These are phyloP conservation scores for Drosophila nr. medialis DNA, from an alignment of 2,888 invertebrate species.

Conservation along the genomic window DNA sequence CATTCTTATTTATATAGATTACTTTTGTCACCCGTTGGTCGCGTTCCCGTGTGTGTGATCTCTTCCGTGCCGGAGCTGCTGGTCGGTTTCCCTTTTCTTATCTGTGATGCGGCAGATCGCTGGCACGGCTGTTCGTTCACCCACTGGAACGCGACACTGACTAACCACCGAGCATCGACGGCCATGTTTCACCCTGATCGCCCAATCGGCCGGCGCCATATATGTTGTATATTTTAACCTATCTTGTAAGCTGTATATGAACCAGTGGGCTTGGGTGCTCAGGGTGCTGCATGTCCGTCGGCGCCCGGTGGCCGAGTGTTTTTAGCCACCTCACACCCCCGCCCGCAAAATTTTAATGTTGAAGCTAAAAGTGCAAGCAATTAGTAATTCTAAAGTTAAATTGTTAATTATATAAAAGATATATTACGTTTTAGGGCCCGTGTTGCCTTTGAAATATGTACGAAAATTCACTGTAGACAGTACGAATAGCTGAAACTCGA, in stretches of 20 bases:
- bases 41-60: constrained; percentile 19
- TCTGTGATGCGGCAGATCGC: constrained; percentile 64
- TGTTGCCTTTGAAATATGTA: constrained; percentile 19
- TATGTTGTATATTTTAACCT: constrained; percentile 65
- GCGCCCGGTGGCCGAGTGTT: constrained; percentile 46
- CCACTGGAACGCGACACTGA: constrained; percentile 10
- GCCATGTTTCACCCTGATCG: constrained; percentile 47
- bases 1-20: constrained; percentile 49
- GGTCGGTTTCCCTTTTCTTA: constrained; percentile 65
- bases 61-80: constrained; percentile 62
- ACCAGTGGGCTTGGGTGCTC: constrained; percentile 35
- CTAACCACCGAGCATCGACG: constrained; percentile 36
- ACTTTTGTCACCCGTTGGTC: constrained; percentile 48
- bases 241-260: constrained; percentile 60
- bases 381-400: constrained; percentile 65
- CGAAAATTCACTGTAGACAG: constrained; percentile 57
- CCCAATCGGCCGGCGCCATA: constrained; percentile 47
- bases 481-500: constrained; percentile 32
- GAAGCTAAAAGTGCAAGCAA: constrained; percentile 66
- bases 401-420: constrained; percentile 65
- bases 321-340: background rate
- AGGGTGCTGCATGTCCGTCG: constrained; percentile 61
- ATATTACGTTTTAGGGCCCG: constrained; percentile 50
- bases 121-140: constrained; percentile 27
- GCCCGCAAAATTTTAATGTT: constrained; percentile 56